Evolutionary conservation across 2,797 vertebrate genomes (phyloP), one percentile per base, ranked within the genome.

Genomic region (Enteromius mattozi): DNA sequence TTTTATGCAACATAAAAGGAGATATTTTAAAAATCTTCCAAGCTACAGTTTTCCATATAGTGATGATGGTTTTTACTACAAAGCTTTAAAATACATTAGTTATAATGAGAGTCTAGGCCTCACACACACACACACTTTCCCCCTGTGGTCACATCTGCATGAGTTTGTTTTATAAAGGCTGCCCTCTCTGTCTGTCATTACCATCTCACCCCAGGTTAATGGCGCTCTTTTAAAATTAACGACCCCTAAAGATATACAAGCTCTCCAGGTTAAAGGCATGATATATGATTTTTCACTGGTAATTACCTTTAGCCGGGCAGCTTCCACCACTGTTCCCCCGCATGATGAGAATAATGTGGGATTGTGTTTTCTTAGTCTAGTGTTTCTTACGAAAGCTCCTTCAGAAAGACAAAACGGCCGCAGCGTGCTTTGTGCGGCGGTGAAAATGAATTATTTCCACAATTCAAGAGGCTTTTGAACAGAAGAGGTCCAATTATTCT

Each of bases 161-260:
- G 87, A 72, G 87, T 90, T 88, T 91, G 90, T 91, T 92, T 91
- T 88, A 92, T 88, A 89, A 90, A 90, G 88, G 85, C 84, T 71
- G 89, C 77, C 80, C 82, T 87, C 77, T 88, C 85, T 89, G 88
- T 90, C 90, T 74, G 85, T 81, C 63, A 21, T 75, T 91, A 91
- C 90, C 89, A 80, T 88, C 85, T 87, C 88, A 70, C 85, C 93
- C 88, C 91, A 91, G 92, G 91, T 93, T 94, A 94, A 92, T 92
- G 91, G 90, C 90, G 84, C 81, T 90, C 93, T 92, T 94, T 95
- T 94, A 94, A 94, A 95, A 95, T 93, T 89, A 95, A 94, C 92
- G 93, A 94, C 94, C 92, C 93, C 82, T 89, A 88, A 93, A 93
- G 92, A 93, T 92, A 91, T 92, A 93, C 90, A 92, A 92, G 93